Percentiles rank a stretch among this genome's conserved stretches.
phyloP scores from a whole-genome alignment of 2,888 invertebrate species.

The Pristionchus arcanus region DNA sequence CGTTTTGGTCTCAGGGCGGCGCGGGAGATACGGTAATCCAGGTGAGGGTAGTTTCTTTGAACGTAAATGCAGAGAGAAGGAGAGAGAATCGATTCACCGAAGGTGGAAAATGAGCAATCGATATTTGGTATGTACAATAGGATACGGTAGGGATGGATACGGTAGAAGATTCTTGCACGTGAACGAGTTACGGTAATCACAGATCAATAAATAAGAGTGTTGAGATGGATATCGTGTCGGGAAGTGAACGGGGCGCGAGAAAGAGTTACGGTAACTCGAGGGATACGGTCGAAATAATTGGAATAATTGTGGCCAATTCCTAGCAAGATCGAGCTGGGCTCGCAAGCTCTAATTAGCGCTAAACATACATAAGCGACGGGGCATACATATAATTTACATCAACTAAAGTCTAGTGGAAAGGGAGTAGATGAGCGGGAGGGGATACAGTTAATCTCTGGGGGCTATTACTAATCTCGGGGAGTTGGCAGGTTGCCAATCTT shows the following conservation, averaged over 20 bases:
- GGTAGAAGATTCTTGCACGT: slow-evolving; percentile 4
- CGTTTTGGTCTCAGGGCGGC: background rate
- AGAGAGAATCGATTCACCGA: slow-evolving; percentile 31
- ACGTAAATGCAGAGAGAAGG: background rate
- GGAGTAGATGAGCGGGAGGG: background rate
- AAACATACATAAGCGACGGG: slow-evolving; percentile 5
- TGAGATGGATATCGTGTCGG: slow-evolving; percentile 37
- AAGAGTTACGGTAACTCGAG: slow-evolving; percentile 41
- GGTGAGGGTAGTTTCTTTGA: slow-evolving; percentile 17
- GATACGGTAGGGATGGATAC: background rate
- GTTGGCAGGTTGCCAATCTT: background rate
- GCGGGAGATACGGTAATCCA: slow-evolving; percentile 2
- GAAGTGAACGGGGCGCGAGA: background rate
- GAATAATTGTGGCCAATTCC: slow-evolving; percentile 11
- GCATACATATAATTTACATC: background rate
- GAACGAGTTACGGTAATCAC: slow-evolving; percentile 21
- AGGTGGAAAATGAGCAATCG: background rate
- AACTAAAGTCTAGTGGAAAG: slow-evolving; percentile 1
- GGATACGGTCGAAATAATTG: slow-evolving; percentile 1
- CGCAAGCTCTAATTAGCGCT: background rate
- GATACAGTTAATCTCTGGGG: slow-evolving; percentile 9
- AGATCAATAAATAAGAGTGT: slow-evolving; percentile 16
- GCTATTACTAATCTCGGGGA: slow-evolving; percentile 25
- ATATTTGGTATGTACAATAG: slow-evolving; percentile 3
- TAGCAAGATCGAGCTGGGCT: background rate